These are phyloP conservation scores for Rhadina sibilatrix DNA, from an alignment of 2,113 vertebrate genomes.

Conservation along the genomic window DNA sequence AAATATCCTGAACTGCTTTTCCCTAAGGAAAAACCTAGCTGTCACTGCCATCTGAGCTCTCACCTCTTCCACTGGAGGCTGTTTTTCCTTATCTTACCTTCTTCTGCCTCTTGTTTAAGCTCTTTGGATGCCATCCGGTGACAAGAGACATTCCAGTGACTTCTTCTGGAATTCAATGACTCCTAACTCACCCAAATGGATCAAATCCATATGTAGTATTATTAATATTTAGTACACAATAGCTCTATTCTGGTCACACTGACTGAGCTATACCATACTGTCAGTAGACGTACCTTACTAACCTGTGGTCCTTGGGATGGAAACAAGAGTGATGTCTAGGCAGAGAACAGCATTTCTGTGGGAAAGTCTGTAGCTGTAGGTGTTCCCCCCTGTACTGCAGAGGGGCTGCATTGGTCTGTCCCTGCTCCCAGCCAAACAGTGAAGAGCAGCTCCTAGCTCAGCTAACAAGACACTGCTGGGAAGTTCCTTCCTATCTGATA, in stretches of 20 bases:
- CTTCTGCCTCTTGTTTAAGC: neutral
- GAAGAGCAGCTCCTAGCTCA: neutral
- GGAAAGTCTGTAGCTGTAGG: neutral
- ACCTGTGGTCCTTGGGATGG: neutral
- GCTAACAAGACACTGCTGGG: neutral
- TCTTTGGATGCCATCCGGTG: neutral
- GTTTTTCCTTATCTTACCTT: neutral
- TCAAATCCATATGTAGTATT: neutral
- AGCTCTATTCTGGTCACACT: neutral
- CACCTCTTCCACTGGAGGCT: neutral
- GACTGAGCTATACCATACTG: rapidly evolving
- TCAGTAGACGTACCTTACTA: neutral
- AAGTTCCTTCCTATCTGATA: neutral
- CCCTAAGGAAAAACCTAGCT: neutral
- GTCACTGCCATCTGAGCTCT: neutral
- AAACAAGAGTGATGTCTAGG: neutral
- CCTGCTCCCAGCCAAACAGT: neutral
- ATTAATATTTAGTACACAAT: neutral
- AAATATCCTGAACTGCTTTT: neutral
- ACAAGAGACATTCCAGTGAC: neutral
- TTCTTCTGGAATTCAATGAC: neutral
- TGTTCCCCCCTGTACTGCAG: neutral
- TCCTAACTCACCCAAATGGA: neutral
- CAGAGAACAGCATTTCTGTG: neutral
- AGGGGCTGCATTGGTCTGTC: rapidly evolving